Percentiles rank a stretch among this genome's conserved stretches.
Evolutionary conservation across 2,888 invertebrate genomes (phyloP).

Genomic region (Mongoloraphidia duomilia): DNA sequence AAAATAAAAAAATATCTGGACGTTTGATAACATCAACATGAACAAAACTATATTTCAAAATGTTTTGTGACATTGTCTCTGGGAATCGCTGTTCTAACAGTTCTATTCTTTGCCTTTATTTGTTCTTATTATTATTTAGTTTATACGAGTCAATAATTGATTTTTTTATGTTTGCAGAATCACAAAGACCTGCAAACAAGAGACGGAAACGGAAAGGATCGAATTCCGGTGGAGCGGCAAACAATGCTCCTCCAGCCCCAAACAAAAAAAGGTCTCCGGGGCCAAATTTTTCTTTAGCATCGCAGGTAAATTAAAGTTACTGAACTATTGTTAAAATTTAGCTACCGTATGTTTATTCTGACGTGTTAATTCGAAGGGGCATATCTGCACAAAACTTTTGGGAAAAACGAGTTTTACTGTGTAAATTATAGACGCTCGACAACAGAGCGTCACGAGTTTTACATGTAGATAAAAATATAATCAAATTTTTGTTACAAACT

Average conservation of each 20-base stretch:
- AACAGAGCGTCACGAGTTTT: too few relatives aligned
- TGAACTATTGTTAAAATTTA: background rate
- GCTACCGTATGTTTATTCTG: too few relatives aligned
- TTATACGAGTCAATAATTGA: background rate
- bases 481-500: too few relatives aligned
- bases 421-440: too few relatives aligned
- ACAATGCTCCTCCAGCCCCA: constrained; percentile 71
- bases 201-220: constrained; percentile 93
- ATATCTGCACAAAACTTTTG: background rate
- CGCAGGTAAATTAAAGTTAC: constrained; percentile 48
- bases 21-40: too few relatives aligned
- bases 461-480: too few relatives aligned
- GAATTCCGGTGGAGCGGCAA: constrained; percentile 67
- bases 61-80: background rate
- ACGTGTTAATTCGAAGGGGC: background rate
- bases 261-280: constrained; percentile 94
- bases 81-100: background rate
- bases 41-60: too few relatives aligned
- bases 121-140: constrained; percentile 3
- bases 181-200: constrained; percentile 88
- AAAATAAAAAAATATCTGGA: too few relatives aligned
- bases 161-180: constrained; percentile 46
- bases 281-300: constrained; percentile 89
- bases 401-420: background rate
- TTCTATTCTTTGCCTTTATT: background rate